Base-by-base conservation (phyloP, 2,113 vertebrate species). In the Syngnathoides biaculeatus region DNA sequence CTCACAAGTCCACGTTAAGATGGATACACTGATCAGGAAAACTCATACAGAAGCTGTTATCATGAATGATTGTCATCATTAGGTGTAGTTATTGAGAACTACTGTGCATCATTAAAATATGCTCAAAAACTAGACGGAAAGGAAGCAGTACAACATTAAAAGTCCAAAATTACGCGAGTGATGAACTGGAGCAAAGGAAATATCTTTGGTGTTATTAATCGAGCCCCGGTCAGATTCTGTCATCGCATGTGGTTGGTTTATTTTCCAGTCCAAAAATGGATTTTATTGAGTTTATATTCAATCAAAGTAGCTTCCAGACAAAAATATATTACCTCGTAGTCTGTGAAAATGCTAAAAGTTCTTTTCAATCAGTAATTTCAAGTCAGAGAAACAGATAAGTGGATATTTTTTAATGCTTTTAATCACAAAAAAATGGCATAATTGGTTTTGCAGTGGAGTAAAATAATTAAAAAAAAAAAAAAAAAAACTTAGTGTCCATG, bases 191-290 rank as follows among this genome's bases (percentile, higher is more conserved):
- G 70, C 79, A 76, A 56, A 53, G 62, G 11, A 67, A 53, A 71
- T 70, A 65, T 83, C 71, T 58, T 50, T 57, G 56, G 75, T 64
- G 60, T 50, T 84, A 85, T 79, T 65, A 78, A 87, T 84, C 71
- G n/a, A 73, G 20, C 17, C 70, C 72, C 66, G 68, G 66, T 78
- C 50, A 72, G 65, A 7, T 26, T 63, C 22, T 69, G 9, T 68
- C 65, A 40, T 48, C 9, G 9, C 22, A 65, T 58, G 57, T 12
- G 24, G 4, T 71, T 65, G 45, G 53, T 66, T 68, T 2, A 61
- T 61, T 66, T 52, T 2, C 0, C 38, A 17, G 45, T 24, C 19
- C 57, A 20, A 59, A 38, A 30, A 59, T 38, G 57, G 52, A 38
- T 42, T 61, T 61, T 8, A 61, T 61, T 61, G 6, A 39, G 9